Evolutionary conservation across 2,888 invertebrate species (phyloP).

Genomic region (Thera britannica): DNA sequence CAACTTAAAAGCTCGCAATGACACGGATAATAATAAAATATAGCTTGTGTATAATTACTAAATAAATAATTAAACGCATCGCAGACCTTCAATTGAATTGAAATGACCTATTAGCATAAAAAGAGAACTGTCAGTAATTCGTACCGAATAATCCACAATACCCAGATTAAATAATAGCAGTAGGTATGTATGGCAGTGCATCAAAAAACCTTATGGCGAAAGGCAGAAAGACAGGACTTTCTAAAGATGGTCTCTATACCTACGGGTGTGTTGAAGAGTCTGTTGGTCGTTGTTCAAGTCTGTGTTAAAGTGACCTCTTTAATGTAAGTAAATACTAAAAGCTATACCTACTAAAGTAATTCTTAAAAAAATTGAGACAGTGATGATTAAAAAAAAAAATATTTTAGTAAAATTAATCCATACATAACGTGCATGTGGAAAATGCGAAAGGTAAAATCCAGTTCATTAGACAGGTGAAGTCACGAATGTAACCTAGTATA

Average conservation of each 20-base stretch:
- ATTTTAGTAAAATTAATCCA: too few relatives aligned
- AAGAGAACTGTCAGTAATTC: slow-evolving; percentile 45
- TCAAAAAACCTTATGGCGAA: not conserved
- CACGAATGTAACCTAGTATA: slow-evolving; percentile 1
- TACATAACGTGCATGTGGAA: not conserved
- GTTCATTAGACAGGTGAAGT: not conserved
- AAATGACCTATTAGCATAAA: slow-evolving; percentile 37
- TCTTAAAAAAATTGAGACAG: too few relatives aligned
- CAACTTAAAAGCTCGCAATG: not conserved
- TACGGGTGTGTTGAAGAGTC: too few relatives aligned
- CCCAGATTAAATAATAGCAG: not conserved
- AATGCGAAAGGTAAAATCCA: slow-evolving; percentile 38
- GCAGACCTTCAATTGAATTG: slow-evolving; percentile 1
- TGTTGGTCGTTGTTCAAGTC: too few relatives aligned
- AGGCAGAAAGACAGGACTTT: not conserved
- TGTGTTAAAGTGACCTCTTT: too few relatives aligned
- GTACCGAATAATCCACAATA: slow-evolving; percentile 49
- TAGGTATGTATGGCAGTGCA: not conserved
- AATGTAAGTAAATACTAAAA: too few relatives aligned
- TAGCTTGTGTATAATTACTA: not conserved
- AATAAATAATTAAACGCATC: not conserved
- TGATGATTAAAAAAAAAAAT: too few relatives aligned
- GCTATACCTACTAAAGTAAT: too few relatives aligned
- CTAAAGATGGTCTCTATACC: too few relatives aligned
- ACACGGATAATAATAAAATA: not conserved